Evolutionary conservation across 2,797 vertebrate species (phyloP).

Genomic region (Sebastolobus altivelis): DNA sequence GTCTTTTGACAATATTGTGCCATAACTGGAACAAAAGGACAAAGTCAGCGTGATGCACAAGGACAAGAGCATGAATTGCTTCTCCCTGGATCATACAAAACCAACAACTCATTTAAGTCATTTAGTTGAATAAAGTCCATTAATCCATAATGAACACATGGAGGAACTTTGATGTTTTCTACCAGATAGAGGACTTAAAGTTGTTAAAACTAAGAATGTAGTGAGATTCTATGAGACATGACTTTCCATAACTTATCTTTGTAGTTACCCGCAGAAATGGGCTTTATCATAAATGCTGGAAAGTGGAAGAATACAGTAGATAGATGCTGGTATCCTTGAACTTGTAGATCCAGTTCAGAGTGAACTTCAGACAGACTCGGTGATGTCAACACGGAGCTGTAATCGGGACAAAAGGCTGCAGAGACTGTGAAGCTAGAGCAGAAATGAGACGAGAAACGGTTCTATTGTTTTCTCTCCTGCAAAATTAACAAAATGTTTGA

Average conservation of each 20-base stretch:
- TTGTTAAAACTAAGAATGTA: not conserved
- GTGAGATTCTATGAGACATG: not conserved
- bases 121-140: not conserved
- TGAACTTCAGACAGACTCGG: slow-evolving; percentile 21
- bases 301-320: slow-evolving; percentile 45
- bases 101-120: slow-evolving; percentile 1
- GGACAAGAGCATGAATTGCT: not conserved
- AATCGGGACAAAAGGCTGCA: slow-evolving; percentile 36
- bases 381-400: not conserved
- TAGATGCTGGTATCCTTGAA: slow-evolving; percentile 36
- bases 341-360: slow-evolving; percentile 27
- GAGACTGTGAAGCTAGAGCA: slow-evolving; percentile 20
- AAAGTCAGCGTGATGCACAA: slow-evolving; percentile 8
- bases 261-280: slow-evolving; percentile 47
- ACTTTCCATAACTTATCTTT: slow-evolving; percentile 2
- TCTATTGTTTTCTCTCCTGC: not conserved
- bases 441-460: slow-evolving; percentile 4
- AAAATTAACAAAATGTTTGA: slow-evolving; percentile 23
- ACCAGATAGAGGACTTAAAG: not conserved
- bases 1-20: slow-evolving; percentile 21
- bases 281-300: slow-evolving; percentile 45
- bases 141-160: slow-evolving; percentile 11
- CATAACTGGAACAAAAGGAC: slow-evolving; percentile 14
- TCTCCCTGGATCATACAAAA: not conserved
- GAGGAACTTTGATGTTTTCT: slow-evolving; percentile 21